These are phyloP conservation scores for Drosophila arizonae DNA, from an alignment of 1,140 invertebrate species.

Conservation along the genomic window DNA sequence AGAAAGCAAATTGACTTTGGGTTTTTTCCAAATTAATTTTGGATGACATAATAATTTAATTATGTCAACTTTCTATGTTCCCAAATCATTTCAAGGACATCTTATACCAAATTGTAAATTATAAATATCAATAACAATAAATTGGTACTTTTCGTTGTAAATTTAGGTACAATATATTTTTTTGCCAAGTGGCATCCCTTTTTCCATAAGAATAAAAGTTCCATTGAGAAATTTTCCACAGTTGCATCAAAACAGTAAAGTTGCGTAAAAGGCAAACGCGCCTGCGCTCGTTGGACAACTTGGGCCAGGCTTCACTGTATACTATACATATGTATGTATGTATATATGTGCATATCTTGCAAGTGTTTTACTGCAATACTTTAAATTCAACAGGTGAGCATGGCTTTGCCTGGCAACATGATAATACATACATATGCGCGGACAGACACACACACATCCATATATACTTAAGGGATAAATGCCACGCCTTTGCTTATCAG, in stretches of 20 bases:
- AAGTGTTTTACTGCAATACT: constrained; percentile 21
- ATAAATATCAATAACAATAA: no score
- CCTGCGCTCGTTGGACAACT: not conserved
- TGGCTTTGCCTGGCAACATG: constrained; percentile 38
- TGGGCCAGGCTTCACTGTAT: constrained; percentile 14
- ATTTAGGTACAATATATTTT: not conserved
- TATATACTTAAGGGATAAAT: not conserved
- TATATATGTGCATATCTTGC: not conserved
- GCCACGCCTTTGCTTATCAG: constrained; percentile 61
- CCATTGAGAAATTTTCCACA: no score
- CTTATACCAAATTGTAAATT: not conserved
- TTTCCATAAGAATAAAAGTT: no score
- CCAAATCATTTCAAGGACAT: not conserved
- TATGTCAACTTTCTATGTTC: not conserved
- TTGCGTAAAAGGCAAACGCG: not conserved
- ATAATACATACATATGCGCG: constrained; percentile 20
- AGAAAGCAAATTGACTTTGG: not conserved
- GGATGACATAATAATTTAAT: not conserved
- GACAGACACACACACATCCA: constrained; percentile 2
- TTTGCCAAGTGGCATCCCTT: not conserved
- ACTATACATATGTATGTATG: not conserved
- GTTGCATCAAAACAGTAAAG: not conserved
- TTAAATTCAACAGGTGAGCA: constrained; percentile 30
- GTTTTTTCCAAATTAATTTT: not conserved
- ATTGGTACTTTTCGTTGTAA: not conserved